Evolutionary conservation across 1,140 invertebrate genomes (phyloP), one percentile per base, ranked within the genome.

Genomic region (Phortica variegata): DNA sequence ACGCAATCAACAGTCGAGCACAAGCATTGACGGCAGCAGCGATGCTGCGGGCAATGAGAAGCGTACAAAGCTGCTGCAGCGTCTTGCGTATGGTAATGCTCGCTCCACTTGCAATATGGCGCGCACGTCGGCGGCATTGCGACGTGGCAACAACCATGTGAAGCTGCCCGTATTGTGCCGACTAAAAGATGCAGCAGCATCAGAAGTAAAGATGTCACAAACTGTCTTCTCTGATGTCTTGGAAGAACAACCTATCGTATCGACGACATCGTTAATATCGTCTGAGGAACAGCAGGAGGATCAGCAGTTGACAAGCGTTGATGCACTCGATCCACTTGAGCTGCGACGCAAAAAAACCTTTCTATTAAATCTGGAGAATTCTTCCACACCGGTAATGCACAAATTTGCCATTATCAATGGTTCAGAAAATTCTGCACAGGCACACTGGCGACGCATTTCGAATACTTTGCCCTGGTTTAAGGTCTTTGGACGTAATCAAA

Each of bases 81-180:
- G 56, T 5, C 36, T 59, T 13, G 31, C 40, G 16, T 63, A 59
- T 31, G 58, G 56, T 16, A 63, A 61, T 9, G 58, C 52, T 1
- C 50, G 52, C 2, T 58, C 53, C 12, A 43, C 18, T 19, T 54
- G 46, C 43, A 58, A 58, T 15, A 56, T 58, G 53, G 15, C 44
- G 39, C 33, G 49, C 18, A 45, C 41, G 17, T 45, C 48, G 5
- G 19, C 52, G 16, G 36, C 38, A n/a, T n/a, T 0, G 50, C 33
- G 3, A 43, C 54, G 5, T 38, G 48, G 6, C 44, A 49, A 17
- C 23, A 44, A 29, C 6, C 26, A 29, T 29, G 26, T 12, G 6
- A 12, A 12, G 26, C 12, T 7, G 26, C 3, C 29, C 48, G 18
- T 31, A 43, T 6, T 7, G 6, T 29, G 26, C 26, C 12, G 33